Evolutionary conservation across 2,888 invertebrate genomes (phyloP).

Genomic region (Chydorus sphaericus): DNA sequence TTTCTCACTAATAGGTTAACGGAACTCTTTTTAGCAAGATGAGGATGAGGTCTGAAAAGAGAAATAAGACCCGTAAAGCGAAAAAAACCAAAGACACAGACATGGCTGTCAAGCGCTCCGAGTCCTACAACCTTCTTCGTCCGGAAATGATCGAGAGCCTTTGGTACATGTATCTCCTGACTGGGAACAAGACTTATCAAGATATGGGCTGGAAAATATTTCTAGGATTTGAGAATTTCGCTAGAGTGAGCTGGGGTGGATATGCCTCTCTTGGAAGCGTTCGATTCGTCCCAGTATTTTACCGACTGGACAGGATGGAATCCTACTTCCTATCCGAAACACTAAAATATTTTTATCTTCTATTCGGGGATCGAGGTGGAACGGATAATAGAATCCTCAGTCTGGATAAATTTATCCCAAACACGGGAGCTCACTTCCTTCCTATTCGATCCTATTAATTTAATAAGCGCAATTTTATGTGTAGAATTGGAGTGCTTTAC

Average conservation of each 20-base stretch:
- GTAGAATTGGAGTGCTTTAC: no score
- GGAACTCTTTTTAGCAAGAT: no score
- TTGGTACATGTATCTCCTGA: conserved; percentile 90
- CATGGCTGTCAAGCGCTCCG: conserved; percentile 74
- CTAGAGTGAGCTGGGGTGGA: conserved; percentile 68
- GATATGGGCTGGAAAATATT: conserved; percentile 98
- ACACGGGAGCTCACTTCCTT: conserved; percentile 90
- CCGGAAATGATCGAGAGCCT: conserved; percentile 95
- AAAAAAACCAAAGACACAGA: no score
- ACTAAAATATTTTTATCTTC: conserved; percentile 85
- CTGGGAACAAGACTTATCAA: conserved; percentile 86
- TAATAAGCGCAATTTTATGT: no score
- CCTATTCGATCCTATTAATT: no score
- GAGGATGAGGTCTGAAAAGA: no score
- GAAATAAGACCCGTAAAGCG: no score
- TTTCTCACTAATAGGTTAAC: no score
- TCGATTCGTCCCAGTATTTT: conserved; percentile 55
- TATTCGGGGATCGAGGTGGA: conserved; percentile 90
- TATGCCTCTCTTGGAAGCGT: conserved; percentile 91
- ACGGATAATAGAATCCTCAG: conserved; percentile 62
- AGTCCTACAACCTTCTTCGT: conserved; percentile 84
- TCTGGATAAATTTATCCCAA: conserved; percentile 75
- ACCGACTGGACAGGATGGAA: conserved; percentile 88
- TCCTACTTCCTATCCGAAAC: conserved; percentile 97
- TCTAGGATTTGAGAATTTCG: conserved; percentile 84